Conservation (phyloP, 2,797 vertebrate species). For the Galago senegalensis region DNA sequence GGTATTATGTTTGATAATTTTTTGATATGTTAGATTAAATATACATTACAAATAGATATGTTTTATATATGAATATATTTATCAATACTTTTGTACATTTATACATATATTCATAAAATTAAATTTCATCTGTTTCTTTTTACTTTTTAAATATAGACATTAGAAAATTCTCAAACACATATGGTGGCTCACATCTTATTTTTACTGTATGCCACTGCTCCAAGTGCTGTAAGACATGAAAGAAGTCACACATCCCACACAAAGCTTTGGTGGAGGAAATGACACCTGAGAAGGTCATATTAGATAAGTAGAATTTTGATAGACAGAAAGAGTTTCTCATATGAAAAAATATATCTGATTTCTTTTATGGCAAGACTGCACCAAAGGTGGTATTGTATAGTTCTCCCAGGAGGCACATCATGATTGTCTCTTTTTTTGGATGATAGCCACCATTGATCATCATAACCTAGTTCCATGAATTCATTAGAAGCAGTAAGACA, state of each 20-base stretch:
- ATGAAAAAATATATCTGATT: not conserved
- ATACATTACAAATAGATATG: not conserved
- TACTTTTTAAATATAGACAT: conserved; percentile 1
- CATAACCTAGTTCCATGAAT: not conserved
- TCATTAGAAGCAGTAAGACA: not conserved
- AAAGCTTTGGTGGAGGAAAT: conserved; percentile 2
- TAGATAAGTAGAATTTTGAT: conserved; percentile 32
- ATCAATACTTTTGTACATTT: too few species aligned
- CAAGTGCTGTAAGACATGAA: not conserved
- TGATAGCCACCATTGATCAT: not conserved
- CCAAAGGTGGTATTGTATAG: not conserved
- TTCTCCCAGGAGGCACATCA: not conserved
- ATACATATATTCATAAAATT: conserved; percentile 17
- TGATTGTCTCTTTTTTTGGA: not conserved
- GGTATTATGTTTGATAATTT: conserved; percentile 13
- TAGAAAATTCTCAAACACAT: conserved; percentile 35
- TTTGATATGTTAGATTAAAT: conserved; percentile 4
- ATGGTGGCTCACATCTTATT: not conserved
- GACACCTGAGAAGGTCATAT: conserved; percentile 7
- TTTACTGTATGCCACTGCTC: not conserved
- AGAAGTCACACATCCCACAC: not conserved
- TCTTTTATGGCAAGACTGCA: conserved; percentile 18
- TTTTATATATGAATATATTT: too few species aligned
- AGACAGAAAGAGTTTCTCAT: not conserved
- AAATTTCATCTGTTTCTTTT: not conserved